Conservation (phyloP, 2,888 invertebrate species). For the Corbicula japonica region DNA sequence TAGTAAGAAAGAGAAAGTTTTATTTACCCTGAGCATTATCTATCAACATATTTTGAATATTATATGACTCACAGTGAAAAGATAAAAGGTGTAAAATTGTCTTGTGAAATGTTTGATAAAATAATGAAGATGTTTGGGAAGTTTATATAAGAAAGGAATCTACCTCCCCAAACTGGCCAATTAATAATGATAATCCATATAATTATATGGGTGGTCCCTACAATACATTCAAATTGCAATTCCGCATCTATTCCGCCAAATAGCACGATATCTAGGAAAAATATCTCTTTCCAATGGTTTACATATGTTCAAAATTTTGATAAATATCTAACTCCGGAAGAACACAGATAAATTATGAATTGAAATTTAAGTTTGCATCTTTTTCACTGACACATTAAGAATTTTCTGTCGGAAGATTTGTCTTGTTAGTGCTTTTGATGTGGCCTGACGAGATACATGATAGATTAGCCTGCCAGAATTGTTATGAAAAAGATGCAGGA, state of each 20-base stretch:
- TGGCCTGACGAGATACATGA: constrained; percentile 27
- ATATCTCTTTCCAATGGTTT: constrained; percentile 60
- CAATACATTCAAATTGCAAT: constrained; percentile 53
- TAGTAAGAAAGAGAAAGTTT: constrained; percentile 22
- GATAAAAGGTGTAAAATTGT: constrained; percentile 65
- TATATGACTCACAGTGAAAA: constrained; percentile 44
- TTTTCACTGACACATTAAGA: constrained; percentile 65
- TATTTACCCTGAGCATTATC: constrained; percentile 13
- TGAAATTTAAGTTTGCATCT: constrained; percentile 65
- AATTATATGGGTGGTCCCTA: constrained; percentile 63
- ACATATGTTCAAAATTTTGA: constrained; percentile 65
- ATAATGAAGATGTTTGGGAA: constrained; percentile 65
- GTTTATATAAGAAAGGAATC: constrained; percentile 56
- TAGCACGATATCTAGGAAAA: constrained; percentile 66
- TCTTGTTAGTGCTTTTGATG: constrained; percentile 28
- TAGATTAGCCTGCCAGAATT: constrained; percentile 32
- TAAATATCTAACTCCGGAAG: constrained; percentile 53
- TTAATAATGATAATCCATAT: constrained; percentile 68
- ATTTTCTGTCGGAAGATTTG: constrained; percentile 10
- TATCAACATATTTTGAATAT: constrained; percentile 42
- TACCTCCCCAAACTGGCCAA: constrained; percentile 64
- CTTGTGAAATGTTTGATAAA: constrained; percentile 67
- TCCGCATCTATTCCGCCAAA: constrained; percentile 63
- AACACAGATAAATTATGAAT: constrained; percentile 63
- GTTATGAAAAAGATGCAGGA: constrained; percentile 34